Percentiles rank a stretch among this genome's conserved stretches.
Evolutionary conservation across 2,113 vertebrate genomes (phyloP).

Genomic region (Ophthalmolycus amberensis): DNA sequence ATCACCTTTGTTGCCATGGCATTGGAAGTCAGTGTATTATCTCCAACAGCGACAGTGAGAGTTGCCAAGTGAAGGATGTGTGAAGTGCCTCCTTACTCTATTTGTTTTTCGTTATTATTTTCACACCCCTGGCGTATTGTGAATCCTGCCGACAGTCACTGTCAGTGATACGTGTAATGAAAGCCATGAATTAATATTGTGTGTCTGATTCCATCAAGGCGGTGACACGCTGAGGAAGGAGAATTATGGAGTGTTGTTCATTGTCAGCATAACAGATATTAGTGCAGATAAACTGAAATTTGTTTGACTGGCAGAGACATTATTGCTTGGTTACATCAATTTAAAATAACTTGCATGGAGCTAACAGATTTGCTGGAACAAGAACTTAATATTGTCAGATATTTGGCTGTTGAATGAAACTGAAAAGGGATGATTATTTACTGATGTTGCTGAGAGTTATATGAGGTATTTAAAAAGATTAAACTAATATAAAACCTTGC

Average conservation of each 20-base stretch:
- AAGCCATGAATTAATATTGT: constrained; percentile 67
- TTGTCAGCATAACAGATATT: constrained; percentile 47
- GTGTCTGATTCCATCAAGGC: constrained; percentile 53
- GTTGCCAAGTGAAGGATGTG: constrained; percentile 13
- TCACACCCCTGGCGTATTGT: constrained; percentile 24
- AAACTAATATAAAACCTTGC: background rate
- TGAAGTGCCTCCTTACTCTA: constrained; percentile 28
- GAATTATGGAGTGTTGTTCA: constrained; percentile 47
- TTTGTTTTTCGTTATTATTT: constrained; percentile 67
- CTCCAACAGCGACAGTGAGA: constrained; percentile 4
- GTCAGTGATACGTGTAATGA: constrained; percentile 61
- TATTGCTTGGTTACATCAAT: constrained; percentile 61
- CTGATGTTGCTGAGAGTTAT: background rate
- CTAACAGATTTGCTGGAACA: background rate
- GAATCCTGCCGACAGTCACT: constrained; percentile 47
- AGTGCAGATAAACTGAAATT: constrained; percentile 61
- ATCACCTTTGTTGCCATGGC: background rate
- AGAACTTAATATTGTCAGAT: constrained; percentile 15
- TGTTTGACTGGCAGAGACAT: constrained; percentile 62
- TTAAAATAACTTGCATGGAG: constrained; percentile 36
- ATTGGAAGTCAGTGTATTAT: background rate
- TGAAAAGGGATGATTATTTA: constrained; percentile 24
- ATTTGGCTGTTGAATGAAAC: constrained; percentile 34
- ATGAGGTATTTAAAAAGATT: background rate
- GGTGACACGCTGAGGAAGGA: constrained; percentile 33